A percentile compares a stretch with the other conserved stretches of the same genome.
Conservation (phyloP, 1,140 invertebrate species). For the Daktulosphaira vitifoliae region DNA sequence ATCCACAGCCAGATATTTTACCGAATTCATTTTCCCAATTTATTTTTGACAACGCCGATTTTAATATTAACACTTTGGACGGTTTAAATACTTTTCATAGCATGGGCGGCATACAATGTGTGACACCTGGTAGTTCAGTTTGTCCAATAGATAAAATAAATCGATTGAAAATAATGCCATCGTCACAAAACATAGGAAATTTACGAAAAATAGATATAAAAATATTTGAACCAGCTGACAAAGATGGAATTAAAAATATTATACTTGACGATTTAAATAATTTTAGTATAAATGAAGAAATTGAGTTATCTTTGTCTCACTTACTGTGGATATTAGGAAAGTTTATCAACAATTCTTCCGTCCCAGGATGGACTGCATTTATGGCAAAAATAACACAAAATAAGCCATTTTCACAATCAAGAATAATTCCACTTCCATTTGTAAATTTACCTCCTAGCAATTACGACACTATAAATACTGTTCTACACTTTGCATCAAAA, state of each 20-base stretch:
- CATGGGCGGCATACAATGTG: constrained; percentile 38
- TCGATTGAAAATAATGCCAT: neutral
- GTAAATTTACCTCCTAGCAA: constrained; percentile 16
- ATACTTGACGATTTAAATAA: neutral
- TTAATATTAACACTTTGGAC: constrained; percentile 39
- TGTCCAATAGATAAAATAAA: neutral
- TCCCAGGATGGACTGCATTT: constrained; percentile 22
- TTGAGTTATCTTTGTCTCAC: neutral
- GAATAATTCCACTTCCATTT: constrained; percentile 24
- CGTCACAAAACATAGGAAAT: constrained; percentile 23
- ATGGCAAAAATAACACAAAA: constrained; percentile 13
- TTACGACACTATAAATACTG: constrained; percentile 13
- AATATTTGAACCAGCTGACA: neutral
- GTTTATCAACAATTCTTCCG: neutral
- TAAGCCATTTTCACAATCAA: neutral
- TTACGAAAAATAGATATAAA: constrained; percentile 35
- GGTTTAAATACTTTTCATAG: constrained; percentile 39
- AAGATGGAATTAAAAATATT: neutral
- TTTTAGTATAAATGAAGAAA: neutral
- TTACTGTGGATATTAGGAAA: constrained; percentile 1
- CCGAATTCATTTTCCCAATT: constrained; percentile 38
- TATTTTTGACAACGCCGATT: constrained; percentile 41
- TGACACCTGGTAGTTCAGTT: constrained; percentile 29
- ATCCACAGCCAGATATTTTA: constrained; percentile 33
- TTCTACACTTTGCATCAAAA: neutral